Evolutionary conservation across 1,140 invertebrate species (phyloP).

Genomic region (Sitophilus oryzae): DNA sequence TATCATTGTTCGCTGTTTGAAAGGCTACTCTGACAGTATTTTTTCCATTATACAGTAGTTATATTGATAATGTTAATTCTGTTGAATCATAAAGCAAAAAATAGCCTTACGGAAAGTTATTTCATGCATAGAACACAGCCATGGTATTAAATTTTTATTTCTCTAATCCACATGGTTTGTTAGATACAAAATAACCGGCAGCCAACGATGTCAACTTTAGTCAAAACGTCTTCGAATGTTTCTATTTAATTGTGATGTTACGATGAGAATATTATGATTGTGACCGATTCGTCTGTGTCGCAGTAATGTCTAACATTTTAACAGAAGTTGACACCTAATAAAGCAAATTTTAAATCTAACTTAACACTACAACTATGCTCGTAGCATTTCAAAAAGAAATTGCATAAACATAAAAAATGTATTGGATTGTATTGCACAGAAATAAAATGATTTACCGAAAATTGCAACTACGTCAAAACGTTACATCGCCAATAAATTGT

Average conservation of each 20-base stretch:
- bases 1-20: no score
- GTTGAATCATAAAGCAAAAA: not conserved
- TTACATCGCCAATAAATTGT: no score
- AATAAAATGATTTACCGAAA: not conserved
- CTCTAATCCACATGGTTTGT: slow-evolving; percentile 4
- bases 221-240: slow-evolving; percentile 6
- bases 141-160: slow-evolving; percentile 7
- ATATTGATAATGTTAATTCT: no score
- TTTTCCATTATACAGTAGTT: no score
- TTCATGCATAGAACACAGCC: slow-evolving; percentile 5
- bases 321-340: slow-evolving; percentile 31
- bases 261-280: slow-evolving; percentile 4
- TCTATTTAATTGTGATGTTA: not conserved
- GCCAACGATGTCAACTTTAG: slow-evolving; percentile 7
- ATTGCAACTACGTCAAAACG: not conserved
- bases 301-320: slow-evolving; percentile 31
- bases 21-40: no score
- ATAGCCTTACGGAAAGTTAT: not conserved
- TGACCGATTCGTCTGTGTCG: not conserved
- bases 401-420: slow-evolving; percentile 30
- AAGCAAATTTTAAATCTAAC: slow-evolving; percentile 33
- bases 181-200: slow-evolving; percentile 11
- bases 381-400: slow-evolving; percentile 36
- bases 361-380: slow-evolving; percentile 35
- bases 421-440: not conserved